Base-by-base conservation (phyloP, 92 coral and sea anemone genomes). In the Montipora capitata region DNA sequence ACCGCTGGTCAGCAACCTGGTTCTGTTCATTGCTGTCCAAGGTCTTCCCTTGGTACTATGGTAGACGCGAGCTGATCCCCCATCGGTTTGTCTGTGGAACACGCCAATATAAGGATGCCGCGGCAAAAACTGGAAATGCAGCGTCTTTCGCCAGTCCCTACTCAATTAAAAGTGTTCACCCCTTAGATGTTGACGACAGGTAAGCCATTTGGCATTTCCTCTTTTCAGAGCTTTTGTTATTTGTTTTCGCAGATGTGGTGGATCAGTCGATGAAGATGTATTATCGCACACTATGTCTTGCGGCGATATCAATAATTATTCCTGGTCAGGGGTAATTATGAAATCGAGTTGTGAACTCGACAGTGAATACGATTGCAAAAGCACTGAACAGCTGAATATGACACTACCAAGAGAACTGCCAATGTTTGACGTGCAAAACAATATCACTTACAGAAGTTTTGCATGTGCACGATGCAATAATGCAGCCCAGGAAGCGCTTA, bases 271-370 rank as follows among this genome's bases (percentile, higher is more conserved):
- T 52, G 13, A 10, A 48, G 52, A 69, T 14, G 13, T n/a, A 5
- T 52, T 41, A 3, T 40, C 41, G 38, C 40, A 69, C 9, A 57
- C 40, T 16, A 5, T 44, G 61, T 17, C 66, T 8, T 81, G 77
- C 16, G 77, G 68, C 15, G 77, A 81, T 41, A 40, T 68, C 14
- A 68, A 68, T n/a, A 13, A 16, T 16, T 7, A 4, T 17, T 70
- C 54, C 38, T 81, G 67, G 85, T 69, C 85, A 7, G 85, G 85
- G 17, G 68, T 68, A 9, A 39, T 68, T 38, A 81, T 81, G 85
- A 68, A 54, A 54, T 68, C 85, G n/a, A 27, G 41, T 39, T 81
- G 85, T 4, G 17, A 12, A 15, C 4, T 4, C 0, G 40, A 9
- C 14, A 39, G 7, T 7, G 49, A 81, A 12, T 4, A 14, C 75